A percentile compares a stretch with the other conserved stretches of the same genome.
Conservation (phyloP, 2,888 invertebrate genomes). For the Caenorhabditis sp. region DNA sequence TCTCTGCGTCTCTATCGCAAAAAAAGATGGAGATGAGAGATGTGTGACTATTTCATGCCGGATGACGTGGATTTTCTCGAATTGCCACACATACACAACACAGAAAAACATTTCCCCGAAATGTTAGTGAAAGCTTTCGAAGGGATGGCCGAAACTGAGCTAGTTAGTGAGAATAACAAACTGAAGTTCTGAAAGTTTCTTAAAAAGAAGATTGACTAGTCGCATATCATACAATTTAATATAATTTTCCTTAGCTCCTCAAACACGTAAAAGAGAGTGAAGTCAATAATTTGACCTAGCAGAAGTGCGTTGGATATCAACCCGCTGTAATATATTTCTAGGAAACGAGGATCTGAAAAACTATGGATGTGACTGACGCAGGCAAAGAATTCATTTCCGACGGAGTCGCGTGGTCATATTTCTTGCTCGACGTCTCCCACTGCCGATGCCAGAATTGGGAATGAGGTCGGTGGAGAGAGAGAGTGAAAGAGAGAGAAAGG, state of each 20-base stretch:
- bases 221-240: too few species aligned
- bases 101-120: background rate
- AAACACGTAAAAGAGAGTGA: too few species aligned
- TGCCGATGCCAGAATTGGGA: constrained; percentile 20
- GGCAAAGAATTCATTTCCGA: constrained; percentile 9
- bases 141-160: background rate
- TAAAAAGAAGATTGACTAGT: too few species aligned
- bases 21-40: constrained; percentile 8
- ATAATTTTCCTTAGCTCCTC: too few species aligned
- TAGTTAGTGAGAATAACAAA: background rate
- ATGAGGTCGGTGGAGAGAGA: too few species aligned
- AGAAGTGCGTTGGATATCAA: too few species aligned
- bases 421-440: constrained; percentile 9
- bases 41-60: constrained; percentile 41
- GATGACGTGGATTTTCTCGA: constrained; percentile 53
- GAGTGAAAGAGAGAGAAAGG: too few species aligned
- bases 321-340: too few species aligned
- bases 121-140: background rate
- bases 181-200: too few species aligned
- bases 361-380: background rate
- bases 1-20: constrained; percentile 41
- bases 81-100: constrained; percentile 29
- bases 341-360: too few species aligned
- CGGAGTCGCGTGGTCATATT: constrained; percentile 1
- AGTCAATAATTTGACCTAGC: too few species aligned